Percentiles rank a stretch among this genome's conserved stretches.
Evolutionary conservation across 2,113 vertebrate species (phyloP).

Genomic region (Hemiprocne comata): DNA sequence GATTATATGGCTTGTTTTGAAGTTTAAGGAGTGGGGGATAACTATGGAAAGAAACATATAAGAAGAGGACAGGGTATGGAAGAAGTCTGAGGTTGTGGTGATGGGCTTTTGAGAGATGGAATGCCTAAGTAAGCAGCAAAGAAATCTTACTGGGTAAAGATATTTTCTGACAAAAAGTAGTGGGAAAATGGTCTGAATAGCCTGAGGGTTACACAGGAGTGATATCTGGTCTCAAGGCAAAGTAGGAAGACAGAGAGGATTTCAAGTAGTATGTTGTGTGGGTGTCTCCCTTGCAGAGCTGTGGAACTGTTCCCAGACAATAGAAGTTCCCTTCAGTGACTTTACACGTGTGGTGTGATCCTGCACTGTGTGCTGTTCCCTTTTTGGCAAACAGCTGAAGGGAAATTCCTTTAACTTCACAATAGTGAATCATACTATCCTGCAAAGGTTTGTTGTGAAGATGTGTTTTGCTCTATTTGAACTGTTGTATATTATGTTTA

Average conservation of each 20-base stretch:
- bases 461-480: not conserved
- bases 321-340: not conserved
- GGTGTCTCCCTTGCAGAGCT: not conserved
- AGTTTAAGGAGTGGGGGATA: not conserved
- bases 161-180: not conserved
- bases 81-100: not conserved
- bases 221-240: not conserved
- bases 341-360: not conserved
- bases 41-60: not conserved
- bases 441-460: not conserved
- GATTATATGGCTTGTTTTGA: not conserved
- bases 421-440: not conserved
- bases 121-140: not conserved
- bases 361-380: not conserved
- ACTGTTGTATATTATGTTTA: not conserved
- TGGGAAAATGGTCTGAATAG: not conserved
- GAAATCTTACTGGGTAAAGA: not conserved
- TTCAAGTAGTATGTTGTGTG: not conserved
- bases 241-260: not conserved
- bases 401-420: not conserved
- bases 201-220: accelerated
- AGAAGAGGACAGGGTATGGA: not conserved
- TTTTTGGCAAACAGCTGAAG: not conserved
- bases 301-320: not conserved
- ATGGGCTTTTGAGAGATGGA: not conserved